A percentile compares a stretch with the other conserved stretches of the same genome.
Evolutionary conservation across 2,888 invertebrate genomes (phyloP).

Genomic region (Lobophora halterata): DNA sequence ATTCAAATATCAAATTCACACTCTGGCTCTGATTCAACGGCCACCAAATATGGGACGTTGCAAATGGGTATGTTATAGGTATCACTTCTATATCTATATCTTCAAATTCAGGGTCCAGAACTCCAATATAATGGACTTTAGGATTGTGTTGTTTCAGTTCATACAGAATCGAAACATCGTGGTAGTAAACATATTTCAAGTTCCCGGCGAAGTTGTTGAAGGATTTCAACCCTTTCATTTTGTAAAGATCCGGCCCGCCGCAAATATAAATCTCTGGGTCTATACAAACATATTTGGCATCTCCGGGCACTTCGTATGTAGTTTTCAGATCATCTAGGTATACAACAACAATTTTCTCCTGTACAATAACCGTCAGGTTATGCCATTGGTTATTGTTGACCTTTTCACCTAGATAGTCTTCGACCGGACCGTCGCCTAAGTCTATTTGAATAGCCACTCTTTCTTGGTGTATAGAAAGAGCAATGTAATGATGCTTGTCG

Average conservation of each 20-base stretch:
- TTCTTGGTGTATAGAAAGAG: conserved; percentile 91
- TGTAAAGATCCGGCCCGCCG: conserved; percentile 91
- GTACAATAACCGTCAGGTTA: conserved; percentile 92
- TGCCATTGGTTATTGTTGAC: conserved; percentile 92
- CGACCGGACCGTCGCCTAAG: conserved; percentile 89
- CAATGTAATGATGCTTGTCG: conserved; percentile 93
- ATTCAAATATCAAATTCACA: conserved; percentile 91
- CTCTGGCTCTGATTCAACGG: conserved; percentile 87
- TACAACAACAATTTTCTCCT: conserved; percentile 86
- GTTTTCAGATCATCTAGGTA: conserved; percentile 88
- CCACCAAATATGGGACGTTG: conserved; percentile 95
- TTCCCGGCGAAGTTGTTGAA: conserved; percentile 94
- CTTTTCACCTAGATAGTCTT: conserved; percentile 84
- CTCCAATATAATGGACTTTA: conserved; percentile 90
- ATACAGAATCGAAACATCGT: conserved; percentile 94
- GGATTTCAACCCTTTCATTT: conserved; percentile 90
- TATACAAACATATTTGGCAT: conserved; percentile 86
- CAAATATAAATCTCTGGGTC: conserved; percentile 97
- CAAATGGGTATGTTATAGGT: conserved; percentile 95
- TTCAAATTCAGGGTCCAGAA: conserved; percentile 90
- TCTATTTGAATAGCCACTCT: conserved; percentile 93
- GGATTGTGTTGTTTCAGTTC: conserved; percentile 92
- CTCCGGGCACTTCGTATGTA: conserved; percentile 86
- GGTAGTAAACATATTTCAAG: conserved; percentile 95
- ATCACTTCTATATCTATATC: conserved; percentile 92